These are phyloP conservation scores for Cephus pygmeus DNA, from an alignment of 2,888 invertebrate species.

Conservation along the genomic window DNA sequence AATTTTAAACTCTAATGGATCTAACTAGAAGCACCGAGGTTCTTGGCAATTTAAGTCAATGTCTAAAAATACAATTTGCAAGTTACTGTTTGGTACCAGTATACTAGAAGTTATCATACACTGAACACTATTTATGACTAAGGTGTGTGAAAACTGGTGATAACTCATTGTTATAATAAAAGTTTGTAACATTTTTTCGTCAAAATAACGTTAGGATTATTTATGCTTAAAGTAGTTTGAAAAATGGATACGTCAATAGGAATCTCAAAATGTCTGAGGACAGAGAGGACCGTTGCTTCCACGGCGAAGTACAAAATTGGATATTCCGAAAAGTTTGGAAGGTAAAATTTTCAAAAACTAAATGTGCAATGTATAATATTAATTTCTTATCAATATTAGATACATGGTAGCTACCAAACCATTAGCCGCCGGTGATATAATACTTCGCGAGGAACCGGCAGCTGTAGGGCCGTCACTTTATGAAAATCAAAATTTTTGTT, in stretches of 20 bases:
- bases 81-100: neutral
- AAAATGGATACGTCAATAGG: neutral
- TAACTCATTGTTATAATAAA: neutral
- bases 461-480: slow-evolving; percentile 74
- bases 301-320: slow-evolving; percentile 43
- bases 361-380: neutral
- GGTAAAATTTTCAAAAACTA: slow-evolving; percentile 34
- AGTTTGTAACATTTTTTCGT: neutral
- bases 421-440: slow-evolving; percentile 76
- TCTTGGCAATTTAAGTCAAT: slow-evolving; percentile 16
- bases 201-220: neutral
- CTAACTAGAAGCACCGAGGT: slow-evolving; percentile 9
- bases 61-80: slow-evolving; percentile 36
- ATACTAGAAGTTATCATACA: neutral
- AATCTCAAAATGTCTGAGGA: neutral
- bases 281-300: neutral
- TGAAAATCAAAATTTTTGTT: slow-evolving; percentile 47
- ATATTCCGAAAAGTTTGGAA: slow-evolving; percentile 50
- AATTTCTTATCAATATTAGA: slow-evolving; percentile 56
- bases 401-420: slow-evolving; percentile 76
- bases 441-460: slow-evolving; percentile 79
- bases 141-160: neutral
- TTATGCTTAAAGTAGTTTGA: neutral
- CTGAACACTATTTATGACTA: neutral
- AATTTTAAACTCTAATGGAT: slow-evolving; percentile 4